phyloP scores from a whole-genome alignment of 1,140 invertebrate species.

The Chelonus insularis region DNA sequence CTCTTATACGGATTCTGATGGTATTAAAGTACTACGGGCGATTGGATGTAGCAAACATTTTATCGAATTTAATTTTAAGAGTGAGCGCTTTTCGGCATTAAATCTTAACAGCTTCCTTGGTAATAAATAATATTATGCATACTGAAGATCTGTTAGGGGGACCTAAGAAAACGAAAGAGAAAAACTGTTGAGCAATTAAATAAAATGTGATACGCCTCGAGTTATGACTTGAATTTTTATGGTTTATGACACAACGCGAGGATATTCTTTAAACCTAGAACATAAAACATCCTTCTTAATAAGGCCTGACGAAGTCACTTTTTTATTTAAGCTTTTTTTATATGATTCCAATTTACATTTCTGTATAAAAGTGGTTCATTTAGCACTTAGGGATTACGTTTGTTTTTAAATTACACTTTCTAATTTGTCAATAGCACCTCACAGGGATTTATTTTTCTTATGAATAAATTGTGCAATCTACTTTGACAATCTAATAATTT shows the following conservation, averaged over 20 bases:
- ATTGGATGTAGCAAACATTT: conserved; percentile 60
- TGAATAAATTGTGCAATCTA: too few relatives aligned
- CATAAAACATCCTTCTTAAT: too few relatives aligned
- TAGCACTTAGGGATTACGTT: too few relatives aligned
- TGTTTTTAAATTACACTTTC: too few relatives aligned
- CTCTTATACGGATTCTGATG: conserved; percentile 13
- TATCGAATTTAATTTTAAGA: conserved; percentile 59
- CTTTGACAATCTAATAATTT: too few relatives aligned
- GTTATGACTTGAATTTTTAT: conserved; percentile 61
- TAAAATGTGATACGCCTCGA: conserved; percentile 60
- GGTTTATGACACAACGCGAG: conserved; percentile 48
- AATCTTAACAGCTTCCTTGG: conserved; percentile 57
- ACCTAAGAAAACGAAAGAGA: conserved; percentile 28
- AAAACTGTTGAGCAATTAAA: conserved; percentile 57
- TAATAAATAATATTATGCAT: conserved; percentile 62
- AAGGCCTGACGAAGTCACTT: too few relatives aligned
- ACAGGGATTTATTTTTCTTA: too few relatives aligned
- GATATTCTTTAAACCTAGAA: too few relatives aligned
- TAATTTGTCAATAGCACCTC: too few relatives aligned
- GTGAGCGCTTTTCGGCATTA: conserved; percentile 48
- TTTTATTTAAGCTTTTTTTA: too few relatives aligned
- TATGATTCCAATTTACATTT: too few relatives aligned
- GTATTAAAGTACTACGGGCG: conserved; percentile 38
- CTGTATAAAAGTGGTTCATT: too few relatives aligned
- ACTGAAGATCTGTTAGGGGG: conserved; percentile 28